Evolutionary conservation across 2,888 invertebrate genomes (phyloP).

Genomic region (Tuta absoluta): DNA sequence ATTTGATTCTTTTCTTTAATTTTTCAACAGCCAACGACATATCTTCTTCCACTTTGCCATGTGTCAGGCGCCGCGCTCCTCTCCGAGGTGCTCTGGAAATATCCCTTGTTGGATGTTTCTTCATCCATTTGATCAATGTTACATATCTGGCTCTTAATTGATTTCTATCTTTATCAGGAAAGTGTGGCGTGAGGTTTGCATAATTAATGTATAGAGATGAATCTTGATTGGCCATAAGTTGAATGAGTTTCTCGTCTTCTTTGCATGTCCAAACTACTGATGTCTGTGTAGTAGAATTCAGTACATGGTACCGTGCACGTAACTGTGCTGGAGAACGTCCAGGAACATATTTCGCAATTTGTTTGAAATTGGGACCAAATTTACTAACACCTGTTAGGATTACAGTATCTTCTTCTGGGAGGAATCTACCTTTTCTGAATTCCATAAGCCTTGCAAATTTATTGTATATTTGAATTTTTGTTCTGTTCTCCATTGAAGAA

Average conservation of each 20-base stretch:
- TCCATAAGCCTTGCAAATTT: constrained; percentile 70
- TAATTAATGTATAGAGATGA: constrained; percentile 46
- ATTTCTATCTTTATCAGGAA: constrained; percentile 71
- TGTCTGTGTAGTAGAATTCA: constrained; percentile 59
- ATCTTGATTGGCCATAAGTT: constrained; percentile 77
- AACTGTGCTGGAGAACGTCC: constrained; percentile 83
- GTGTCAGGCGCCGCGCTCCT: constrained; percentile 34
- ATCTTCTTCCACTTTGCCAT: constrained; percentile 39
- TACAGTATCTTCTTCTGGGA: constrained; percentile 84
- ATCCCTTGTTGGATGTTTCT: constrained; percentile 53
- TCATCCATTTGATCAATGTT: constrained; percentile 63
- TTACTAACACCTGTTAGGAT: constrained; percentile 82
- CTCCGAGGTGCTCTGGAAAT: constrained; percentile 48
- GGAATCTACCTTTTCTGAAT: constrained; percentile 83
- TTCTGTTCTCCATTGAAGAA: constrained; percentile 82
- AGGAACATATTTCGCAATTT: constrained; percentile 81
- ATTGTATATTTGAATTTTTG: constrained; percentile 84
- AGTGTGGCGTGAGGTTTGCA: constrained; percentile 60
- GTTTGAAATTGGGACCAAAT: constrained; percentile 83
- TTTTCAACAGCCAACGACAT: constrained; percentile 45
- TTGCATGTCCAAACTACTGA: constrained; percentile 81
- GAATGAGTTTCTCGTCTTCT: constrained; percentile 82
- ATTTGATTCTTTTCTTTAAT: constrained; percentile 45
- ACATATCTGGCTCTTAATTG: constrained; percentile 79
- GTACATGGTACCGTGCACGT: constrained; percentile 80